Evolutionary conservation across 2,113 vertebrate genomes (phyloP), one percentile per base, ranked within the genome.

Genomic region (Ochotona curzoniae): DNA sequence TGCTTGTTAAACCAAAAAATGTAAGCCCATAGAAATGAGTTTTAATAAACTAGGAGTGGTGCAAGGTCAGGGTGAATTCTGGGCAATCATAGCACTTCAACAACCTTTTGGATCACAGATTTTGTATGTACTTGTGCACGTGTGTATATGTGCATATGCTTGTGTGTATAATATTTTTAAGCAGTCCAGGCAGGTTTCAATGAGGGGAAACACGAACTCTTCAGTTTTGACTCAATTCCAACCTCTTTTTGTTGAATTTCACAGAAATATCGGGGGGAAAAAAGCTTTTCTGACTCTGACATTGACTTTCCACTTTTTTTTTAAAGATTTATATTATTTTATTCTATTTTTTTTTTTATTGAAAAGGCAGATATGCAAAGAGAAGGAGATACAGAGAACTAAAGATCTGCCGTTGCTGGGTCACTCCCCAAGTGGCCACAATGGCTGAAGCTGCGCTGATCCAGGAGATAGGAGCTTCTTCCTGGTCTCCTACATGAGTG

Each of bases 1-100:
- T 96, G 92, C 97, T 98, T 97, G 96, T 96, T 96, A 98, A 93
- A 95, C 38, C 78, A 95, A 96, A 97, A 95, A 94, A 97, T 87
- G 82, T 97, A 93, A 97, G 87, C 51, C 87, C 95, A 96, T 94
- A 96, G 97, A 98, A 97, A 97, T 97, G 90, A 97, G 96, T 98
- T 98, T 96, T 96, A 97, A 97, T 93, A 97, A 44, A 97, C 94
- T 87, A 94, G 90, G 71, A 8, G 8, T 88, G 87, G 78, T 96
- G 83, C 67, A 91, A 93, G 92, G 87, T 95, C 96, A 96, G 92
- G 94, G 97, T 96, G 80, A 95, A 91, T 84, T 73, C 49, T 82
- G 84, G 80, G 67, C 76, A 79, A 82, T 86, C 83, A 60, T 3
- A 97, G 30, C 86, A 95, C 66, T 96, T 30, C 89, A 90, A 35